Conservation (phyloP, 2,113 vertebrate species). For the Puntigrus tetrazona region DNA sequence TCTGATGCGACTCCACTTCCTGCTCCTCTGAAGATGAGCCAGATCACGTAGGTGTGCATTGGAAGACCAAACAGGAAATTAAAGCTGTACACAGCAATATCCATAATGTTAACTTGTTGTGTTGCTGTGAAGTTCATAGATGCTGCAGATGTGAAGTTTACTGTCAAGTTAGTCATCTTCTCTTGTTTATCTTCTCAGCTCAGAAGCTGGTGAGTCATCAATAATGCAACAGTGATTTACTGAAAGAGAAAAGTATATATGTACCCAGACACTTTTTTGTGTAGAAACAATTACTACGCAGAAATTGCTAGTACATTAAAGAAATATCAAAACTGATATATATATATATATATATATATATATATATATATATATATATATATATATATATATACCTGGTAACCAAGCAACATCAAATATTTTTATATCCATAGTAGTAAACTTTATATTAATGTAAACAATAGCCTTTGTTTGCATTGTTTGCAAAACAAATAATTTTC, state of each 20-base stretch:
- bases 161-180: background rate
- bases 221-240: background rate
- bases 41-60: conserved; percentile 1
- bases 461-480: background rate
- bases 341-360: too few relatives aligned
- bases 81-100: background rate
- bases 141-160: background rate
- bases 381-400: too few relatives aligned
- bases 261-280: too few relatives aligned
- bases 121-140: too few relatives aligned
- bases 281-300: too few relatives aligned
- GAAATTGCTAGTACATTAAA: too few relatives aligned
- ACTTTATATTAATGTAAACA: background rate
- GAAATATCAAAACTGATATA: too few relatives aligned
- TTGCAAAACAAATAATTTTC: background rate
- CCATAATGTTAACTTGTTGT: background rate
- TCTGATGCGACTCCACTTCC: conserved; percentile 21
- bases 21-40: background rate
- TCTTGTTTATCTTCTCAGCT: background rate
- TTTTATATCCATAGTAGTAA: background rate
- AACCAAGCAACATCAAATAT: background rate
- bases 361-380: too few relatives aligned
- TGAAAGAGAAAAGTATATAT: background rate
- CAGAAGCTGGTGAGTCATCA: background rate
- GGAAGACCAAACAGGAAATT: conserved; percentile 15